These are phyloP conservation scores for Platichthys stellatus DNA, from an alignment of 2,113 vertebrate species.

Conservation along the genomic window DNA sequence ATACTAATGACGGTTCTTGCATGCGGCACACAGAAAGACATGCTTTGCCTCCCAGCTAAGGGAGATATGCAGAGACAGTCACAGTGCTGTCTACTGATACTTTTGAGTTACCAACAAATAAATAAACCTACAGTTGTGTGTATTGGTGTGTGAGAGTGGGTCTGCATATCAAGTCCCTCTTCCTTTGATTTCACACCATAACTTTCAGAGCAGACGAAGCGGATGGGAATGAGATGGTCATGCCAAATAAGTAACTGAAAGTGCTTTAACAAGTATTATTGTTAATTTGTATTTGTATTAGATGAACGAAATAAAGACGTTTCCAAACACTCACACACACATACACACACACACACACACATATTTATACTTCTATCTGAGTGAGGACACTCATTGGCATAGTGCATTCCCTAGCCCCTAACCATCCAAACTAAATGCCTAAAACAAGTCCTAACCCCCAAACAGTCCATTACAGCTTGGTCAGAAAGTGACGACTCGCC, in stretches of 20 bases:
- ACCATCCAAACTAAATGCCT: too few relatives aligned
- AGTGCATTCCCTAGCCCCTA: too few relatives aligned
- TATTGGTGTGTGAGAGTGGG: constrained; percentile 12
- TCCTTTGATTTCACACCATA: constrained; percentile 62
- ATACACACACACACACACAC: background rate
- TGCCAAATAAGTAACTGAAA: constrained; percentile 6
- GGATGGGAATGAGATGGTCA: constrained; percentile 39
- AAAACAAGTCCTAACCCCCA: too few relatives aligned
- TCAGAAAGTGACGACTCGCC: too few relatives aligned
- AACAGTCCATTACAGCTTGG: too few relatives aligned
- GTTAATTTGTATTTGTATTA: constrained; percentile 16
- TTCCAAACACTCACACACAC: background rate
- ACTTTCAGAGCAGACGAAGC: constrained; percentile 37
- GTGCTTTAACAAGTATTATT: constrained; percentile 10
- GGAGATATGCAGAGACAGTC: constrained; percentile 38
- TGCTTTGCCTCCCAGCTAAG: constrained; percentile 39
- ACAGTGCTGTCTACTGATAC: constrained; percentile 41
- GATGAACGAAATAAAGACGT: constrained; percentile 6
- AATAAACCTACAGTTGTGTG: constrained; percentile 41
- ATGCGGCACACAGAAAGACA: constrained; percentile 3
- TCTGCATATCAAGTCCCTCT: constrained; percentile 35
- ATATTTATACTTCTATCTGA: too few relatives aligned
- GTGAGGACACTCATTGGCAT: too few relatives aligned
- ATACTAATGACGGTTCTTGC: constrained; percentile 27
- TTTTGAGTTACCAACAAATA: constrained; percentile 19